Evolutionary conservation across 1,140 invertebrate genomes (phyloP), one percentile per base, ranked within the genome.

Genomic region (Bombyx mori): DNA sequence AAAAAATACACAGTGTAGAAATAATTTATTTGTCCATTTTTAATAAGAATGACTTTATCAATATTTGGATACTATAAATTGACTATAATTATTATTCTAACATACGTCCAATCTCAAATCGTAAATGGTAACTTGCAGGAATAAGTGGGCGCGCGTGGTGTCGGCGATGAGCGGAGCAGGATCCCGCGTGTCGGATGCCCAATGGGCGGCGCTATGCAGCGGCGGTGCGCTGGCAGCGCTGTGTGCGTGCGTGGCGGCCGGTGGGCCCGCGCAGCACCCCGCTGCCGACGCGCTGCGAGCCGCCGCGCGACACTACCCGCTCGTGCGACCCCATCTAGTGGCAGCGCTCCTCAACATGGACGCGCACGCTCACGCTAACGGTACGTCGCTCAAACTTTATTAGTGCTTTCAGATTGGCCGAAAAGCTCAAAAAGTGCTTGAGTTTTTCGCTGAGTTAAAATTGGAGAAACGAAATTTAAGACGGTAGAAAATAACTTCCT

Each of bases 71-170:
- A 35, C 4, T 3, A 1, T 5, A 35, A 2, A 3, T 35, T 35
- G 26, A 35, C 4, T 35, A 35, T 5, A 35, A 35, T 35, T 2
- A 35, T 35, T 35, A 35, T 35, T 1, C 2, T 35, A 35, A 35
- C 4, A 5, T 35, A 35, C 26, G 26, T 35, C 4, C 4, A 35
- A 1, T 1, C 26, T 35, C 26, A 35, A 35, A 35, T 35, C 26
- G 1, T 3, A 35, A 35, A 35, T 35, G 4, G 2, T 3, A 35
- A 35, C 26, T 35, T 35, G 26, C 61, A 85, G 82, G 57, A 85
- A 85, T 64, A 82, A 81, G 52, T 85, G 82, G 82, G 73, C 80
- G 53, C 69, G 69, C 44, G 77, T 85, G 56, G 72, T 85, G 45
- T 68, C 73, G 35, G 69, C 77, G 46, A 77, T 69, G 47, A 77